phyloP scores from a whole-genome alignment of 2,113 vertebrate genomes.

The Lepisosteus oculatus region DNA sequence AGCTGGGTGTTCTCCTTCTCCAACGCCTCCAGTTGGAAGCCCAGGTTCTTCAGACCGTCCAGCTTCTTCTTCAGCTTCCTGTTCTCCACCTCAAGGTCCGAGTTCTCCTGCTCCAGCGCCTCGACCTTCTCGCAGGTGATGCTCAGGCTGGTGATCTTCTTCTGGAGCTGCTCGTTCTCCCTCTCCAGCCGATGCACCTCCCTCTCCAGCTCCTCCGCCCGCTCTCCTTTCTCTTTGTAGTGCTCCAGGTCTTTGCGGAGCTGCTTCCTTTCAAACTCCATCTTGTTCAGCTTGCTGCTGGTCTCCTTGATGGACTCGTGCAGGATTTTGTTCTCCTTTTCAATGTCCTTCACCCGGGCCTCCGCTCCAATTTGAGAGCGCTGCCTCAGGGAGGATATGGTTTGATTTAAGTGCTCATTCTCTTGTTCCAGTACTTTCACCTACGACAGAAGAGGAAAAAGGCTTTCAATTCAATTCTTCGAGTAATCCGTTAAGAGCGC shows the following conservation, averaged over 20 bases:
- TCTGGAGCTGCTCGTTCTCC: constrained; percentile 88
- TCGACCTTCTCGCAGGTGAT: constrained; percentile 92
- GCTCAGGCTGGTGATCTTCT: constrained; percentile 83
- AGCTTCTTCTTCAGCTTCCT: constrained; percentile 88
- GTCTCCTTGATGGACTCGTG: constrained; percentile 95
- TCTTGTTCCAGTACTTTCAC: constrained; percentile 92
- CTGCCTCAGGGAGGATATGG: constrained; percentile 82
- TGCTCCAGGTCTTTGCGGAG: constrained; percentile 86
- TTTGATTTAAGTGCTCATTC: constrained; percentile 88
- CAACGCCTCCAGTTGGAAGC: constrained; percentile 82
- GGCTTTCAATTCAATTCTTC: not conserved
- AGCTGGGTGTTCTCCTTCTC: constrained; percentile 93
- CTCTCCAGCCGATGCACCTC: constrained; percentile 80
- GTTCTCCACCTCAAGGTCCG: constrained; percentile 82
- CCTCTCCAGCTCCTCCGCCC: constrained; percentile 85
- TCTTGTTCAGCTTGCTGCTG: constrained; percentile 86
- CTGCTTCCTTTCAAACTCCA: constrained; percentile 92
- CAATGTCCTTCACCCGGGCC: constrained; percentile 90
- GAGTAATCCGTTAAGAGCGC: no score
- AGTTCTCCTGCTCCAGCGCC: constrained; percentile 87
- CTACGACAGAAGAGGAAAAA: constrained; percentile 53
- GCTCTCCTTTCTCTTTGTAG: constrained; percentile 88
- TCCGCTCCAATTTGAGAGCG: constrained; percentile 90
- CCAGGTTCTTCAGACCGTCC: constrained; percentile 82
- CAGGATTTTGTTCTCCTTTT: constrained; percentile 92